Evolutionary conservation across 2,797 vertebrate genomes (phyloP), one percentile per base, ranked within the genome.

Genomic region (Hylomyscus alleni): DNA sequence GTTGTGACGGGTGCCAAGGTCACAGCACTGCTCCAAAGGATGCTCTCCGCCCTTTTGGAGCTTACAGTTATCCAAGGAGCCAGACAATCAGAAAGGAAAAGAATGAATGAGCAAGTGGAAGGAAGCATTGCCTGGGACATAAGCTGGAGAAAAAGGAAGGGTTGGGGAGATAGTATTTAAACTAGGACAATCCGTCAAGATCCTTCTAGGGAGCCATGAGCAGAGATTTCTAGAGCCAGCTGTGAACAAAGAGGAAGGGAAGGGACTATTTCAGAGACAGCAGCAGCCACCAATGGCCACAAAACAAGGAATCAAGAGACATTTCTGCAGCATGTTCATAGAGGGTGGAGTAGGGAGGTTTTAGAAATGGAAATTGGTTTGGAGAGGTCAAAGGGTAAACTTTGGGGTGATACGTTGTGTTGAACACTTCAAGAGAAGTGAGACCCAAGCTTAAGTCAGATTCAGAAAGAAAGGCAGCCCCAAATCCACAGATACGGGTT

Each of bases 81-180:
- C 37, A 54, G 14, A 40, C n/a, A 26, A 34, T 47, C 26, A 20
- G 15, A 65, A 85, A 78, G 12, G 62, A 76, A 60, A 65, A 31
- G n/a, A 62, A 83, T 15, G 34, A 72, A n/a, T 11, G 78, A 31
- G 11, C 44, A 9, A 1, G 6, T 24, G 20, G 13, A 31, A 1
- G 8, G 8, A 82, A 78, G 17, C 9, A 3, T 56, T 5, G 6
- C n/a, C 1, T 60, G 17, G 89, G 65, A 47, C 58, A 1, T 26
- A 81, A n/a, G 62, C 20, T 17, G 19, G 65, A 91, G 37, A 9
- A 47, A 56, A 37, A 15, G 11, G 9, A 56, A 52, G 84, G 50
- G 60, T 14, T 26, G 22, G 1, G 4, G 58, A 10, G 3, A 31
- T 0, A 0, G 26, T 19, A 37, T 26, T 67, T 72, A 31, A 44